phyloP scores from a whole-genome alignment of 2,888 invertebrate species.

The Odontothrips loti region DNA sequence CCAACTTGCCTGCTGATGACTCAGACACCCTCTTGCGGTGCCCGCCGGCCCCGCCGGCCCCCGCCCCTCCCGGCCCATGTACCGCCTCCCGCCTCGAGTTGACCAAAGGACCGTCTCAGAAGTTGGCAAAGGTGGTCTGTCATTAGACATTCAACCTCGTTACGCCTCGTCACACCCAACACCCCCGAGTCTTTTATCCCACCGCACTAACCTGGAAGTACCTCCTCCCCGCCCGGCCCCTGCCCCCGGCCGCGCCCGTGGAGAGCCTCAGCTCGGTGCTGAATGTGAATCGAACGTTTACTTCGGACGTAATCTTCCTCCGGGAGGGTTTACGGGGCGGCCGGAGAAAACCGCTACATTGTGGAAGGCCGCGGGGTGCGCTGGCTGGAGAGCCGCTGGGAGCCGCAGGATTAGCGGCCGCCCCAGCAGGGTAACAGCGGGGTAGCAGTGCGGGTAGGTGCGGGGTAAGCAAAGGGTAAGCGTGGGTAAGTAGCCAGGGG shows the following conservation, averaged over 20 bases:
- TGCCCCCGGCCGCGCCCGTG: neutral
- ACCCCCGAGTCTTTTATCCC: neutral
- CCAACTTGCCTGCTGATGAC: neutral
- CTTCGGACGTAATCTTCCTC: neutral
- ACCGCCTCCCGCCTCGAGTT: no score
- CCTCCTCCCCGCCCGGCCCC: neutral
- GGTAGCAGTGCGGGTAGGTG: no score
- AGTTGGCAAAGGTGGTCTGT: neutral
- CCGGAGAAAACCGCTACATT: slow-evolving; percentile 15
- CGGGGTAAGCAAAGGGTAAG: no score
- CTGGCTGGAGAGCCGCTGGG: neutral
- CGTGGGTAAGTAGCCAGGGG: no score
- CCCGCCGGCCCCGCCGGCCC: neutral
- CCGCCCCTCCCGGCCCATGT: no score
- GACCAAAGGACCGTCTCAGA: neutral
- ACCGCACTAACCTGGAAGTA: neutral
- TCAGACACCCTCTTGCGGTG: neutral
- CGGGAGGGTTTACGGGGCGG: neutral
- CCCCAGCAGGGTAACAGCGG: no score
- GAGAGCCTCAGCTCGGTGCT: neutral
- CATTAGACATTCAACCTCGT: slow-evolving; percentile 8
- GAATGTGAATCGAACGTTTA: slow-evolving; percentile 5
- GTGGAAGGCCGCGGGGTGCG: neutral
- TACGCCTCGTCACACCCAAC: neutral
- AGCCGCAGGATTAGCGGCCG: neutral